Conservation (phyloP, 2,113 vertebrate species). For the Sinocyclocheilus grahami region DNA sequence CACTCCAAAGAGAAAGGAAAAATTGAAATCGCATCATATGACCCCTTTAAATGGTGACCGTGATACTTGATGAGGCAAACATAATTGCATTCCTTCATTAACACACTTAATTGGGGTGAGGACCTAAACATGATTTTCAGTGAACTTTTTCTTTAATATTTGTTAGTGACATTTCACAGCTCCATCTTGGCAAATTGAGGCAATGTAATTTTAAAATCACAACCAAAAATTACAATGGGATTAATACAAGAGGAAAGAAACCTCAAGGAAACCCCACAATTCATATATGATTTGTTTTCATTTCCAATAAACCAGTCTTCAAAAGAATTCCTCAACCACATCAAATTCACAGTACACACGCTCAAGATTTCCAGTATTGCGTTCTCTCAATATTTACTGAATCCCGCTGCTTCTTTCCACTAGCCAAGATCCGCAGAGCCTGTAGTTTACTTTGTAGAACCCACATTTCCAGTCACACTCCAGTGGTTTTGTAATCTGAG, state of each 20-base stretch:
- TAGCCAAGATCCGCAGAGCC: slow-evolving; percentile 12
- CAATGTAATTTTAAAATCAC: background rate
- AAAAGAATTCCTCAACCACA: background rate
- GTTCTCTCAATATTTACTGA: slow-evolving; percentile 28
- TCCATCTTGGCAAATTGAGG: background rate
- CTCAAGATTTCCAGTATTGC: background rate
- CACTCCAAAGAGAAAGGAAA: too few relatives aligned
- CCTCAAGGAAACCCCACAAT: background rate
- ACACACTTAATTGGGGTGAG: background rate
- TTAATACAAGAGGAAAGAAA: slow-evolving; percentile 7
- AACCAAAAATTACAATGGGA: background rate
- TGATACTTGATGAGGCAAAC: background rate
- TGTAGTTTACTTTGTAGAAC: slow-evolving; percentile 28
- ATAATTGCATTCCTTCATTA: background rate
- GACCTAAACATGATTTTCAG: background rate
- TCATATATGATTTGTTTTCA: background rate
- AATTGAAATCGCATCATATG: too few relatives aligned
- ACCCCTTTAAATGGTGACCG: background rate
- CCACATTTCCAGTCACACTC: slow-evolving; percentile 39
- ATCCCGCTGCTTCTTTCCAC: background rate
- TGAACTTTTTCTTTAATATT: slow-evolving; percentile 15
- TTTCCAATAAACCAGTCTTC: background rate
- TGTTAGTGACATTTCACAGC: background rate
- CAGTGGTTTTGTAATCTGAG: slow-evolving; percentile 38
- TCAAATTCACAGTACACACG: background rate